Evolutionary conservation across 2,113 vertebrate species (phyloP), one percentile per base, ranked within the genome.

Genomic region (Brienomyrus brachyistius): DNA sequence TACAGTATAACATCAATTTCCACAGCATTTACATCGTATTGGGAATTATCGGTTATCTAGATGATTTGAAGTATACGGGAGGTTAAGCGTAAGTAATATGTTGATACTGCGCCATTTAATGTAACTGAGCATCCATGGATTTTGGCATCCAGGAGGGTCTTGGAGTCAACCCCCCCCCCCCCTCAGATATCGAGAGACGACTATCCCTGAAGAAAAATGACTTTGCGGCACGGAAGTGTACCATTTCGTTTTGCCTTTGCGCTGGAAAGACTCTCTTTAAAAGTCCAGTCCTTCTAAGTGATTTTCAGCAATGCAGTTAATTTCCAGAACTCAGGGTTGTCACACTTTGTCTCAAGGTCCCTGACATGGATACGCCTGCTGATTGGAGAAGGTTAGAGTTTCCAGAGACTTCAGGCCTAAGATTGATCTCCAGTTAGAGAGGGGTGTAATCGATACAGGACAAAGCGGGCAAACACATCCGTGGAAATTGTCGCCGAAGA

Each of bases 311-410:
- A 15, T 15, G 23, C 66, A 21, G 45, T 35, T n/a, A 17, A 48
- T 85, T 62, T 89, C 43, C 52, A 47, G 80, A 54, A 43, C 35
- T 48, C 15, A 31, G 19, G 19, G 48, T 54, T 87, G 85, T 52
- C 47, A 77, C 9, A 2, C 15, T 45, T 80, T 54, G 66, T 23
- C 48, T 17, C 7, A 47, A 17, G 4, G 48, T 13, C 4, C 23
- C 62, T 74, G 89, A 87, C 23, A 89, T 77, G 88, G 66, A 80
- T 82, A 54, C 43, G 17, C 9, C 62, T 77, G 15, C n/a, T n/a
- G 62, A 70, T 23, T 23, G 27, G 66, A 23, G 21, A 77, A 27
- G 66, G 48, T 9, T 56, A 5, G 40, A 35, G 45, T 80, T 88
- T 45, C 66, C 27, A 8, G 45, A 21, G 66, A 43, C 47, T 48